These are phyloP conservation scores for Halotydeus destructor DNA, from an alignment of 1,140 invertebrate genomes.

Conservation along the genomic window DNA sequence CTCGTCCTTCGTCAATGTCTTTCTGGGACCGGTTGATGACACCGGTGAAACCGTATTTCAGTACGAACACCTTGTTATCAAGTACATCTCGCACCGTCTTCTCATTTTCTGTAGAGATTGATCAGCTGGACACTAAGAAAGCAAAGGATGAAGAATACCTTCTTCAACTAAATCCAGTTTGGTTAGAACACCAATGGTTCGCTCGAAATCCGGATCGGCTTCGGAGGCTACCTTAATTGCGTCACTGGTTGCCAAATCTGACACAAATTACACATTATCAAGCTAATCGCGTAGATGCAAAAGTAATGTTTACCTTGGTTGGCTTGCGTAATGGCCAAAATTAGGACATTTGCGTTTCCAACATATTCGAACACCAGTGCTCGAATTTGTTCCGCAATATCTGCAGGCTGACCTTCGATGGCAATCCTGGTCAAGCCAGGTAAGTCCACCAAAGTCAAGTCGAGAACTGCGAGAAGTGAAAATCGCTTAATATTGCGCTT, in stretches of 20 bases:
- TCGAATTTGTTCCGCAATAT: constrained; percentile 82
- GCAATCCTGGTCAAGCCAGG: constrained; percentile 88
- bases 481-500: too few relatives aligned
- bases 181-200: constrained; percentile 19
- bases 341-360: constrained; percentile 71
- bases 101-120: too few relatives aligned
- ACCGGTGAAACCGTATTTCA: constrained; percentile 92
- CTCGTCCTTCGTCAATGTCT: constrained; percentile 41
- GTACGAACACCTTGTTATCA: constrained; percentile 87
- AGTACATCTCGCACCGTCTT: constrained; percentile 79
- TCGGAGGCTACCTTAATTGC: constrained; percentile 83
- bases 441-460: constrained; percentile 82
- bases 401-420: constrained; percentile 76
- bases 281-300: too few relatives aligned
- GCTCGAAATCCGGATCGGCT: constrained; percentile 57
- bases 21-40: constrained; percentile 95
- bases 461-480: too few relatives aligned
- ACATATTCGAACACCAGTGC: constrained; percentile 88
- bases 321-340: constrained; percentile 85
- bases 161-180: constrained; percentile 55
- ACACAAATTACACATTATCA: too few relatives aligned
- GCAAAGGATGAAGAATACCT: constrained; percentile 86
- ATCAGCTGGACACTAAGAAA: too few relatives aligned
- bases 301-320: constrained; percentile 42
- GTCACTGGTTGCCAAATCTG: constrained; percentile 82